Evolutionary conservation across 2,113 vertebrate species (phyloP).

Genomic region (Oxyura jamaicensis): DNA sequence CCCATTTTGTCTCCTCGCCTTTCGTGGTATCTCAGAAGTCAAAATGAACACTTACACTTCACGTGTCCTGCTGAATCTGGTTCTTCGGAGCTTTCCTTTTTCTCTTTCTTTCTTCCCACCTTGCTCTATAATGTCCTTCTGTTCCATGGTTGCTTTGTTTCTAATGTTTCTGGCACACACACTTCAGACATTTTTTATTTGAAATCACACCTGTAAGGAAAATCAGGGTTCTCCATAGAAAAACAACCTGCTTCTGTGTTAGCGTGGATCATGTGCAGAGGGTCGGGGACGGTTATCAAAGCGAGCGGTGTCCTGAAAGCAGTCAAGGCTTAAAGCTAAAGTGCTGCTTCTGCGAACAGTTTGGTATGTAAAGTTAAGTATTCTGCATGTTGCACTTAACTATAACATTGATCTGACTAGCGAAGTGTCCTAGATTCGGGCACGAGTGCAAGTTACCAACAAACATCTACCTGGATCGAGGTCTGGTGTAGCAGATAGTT

Average conservation of each 20-base stretch:
- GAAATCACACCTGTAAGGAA: not conserved
- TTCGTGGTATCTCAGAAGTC: not conserved
- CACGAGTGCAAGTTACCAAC: not conserved
- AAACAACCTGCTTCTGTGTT: accelerated
- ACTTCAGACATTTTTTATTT: not conserved
- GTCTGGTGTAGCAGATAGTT: not conserved
- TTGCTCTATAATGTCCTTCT: not conserved
- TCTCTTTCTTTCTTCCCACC: not conserved
- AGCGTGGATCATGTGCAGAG: not conserved
- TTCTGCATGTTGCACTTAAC: not conserved
- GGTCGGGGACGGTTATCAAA: not conserved
- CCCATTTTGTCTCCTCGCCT: not conserved
- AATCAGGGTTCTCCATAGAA: not conserved
- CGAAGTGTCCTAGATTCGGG: not conserved
- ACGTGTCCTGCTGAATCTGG: not conserved
- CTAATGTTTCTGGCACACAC: not conserved
- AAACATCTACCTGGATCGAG: not conserved
- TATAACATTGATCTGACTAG: not conserved
- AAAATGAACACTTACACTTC: not conserved
- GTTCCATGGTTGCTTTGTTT: not conserved
- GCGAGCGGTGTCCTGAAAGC: accelerated
- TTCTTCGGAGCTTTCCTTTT: not conserved
- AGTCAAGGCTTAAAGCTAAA: not conserved
- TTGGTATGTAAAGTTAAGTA: not conserved
- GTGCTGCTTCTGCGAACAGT: not conserved